Evolutionary conservation across 2,797 vertebrate species (phyloP), one percentile per base, ranked within the genome.

Genomic region (Falco biarmicus): DNA sequence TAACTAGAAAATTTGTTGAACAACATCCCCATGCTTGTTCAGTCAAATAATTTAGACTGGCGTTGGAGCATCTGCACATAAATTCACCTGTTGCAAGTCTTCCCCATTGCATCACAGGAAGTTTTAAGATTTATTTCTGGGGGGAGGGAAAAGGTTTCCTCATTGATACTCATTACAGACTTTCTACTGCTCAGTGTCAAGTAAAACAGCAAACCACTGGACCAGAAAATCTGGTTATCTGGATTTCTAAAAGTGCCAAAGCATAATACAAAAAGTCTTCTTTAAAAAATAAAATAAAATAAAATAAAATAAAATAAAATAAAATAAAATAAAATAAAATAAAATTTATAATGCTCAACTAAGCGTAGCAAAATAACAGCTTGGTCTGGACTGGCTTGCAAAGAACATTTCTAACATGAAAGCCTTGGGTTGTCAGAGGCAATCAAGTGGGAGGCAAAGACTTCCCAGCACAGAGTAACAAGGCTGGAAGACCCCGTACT

Each of bases 391-490:
- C 39, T 53, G 20, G 31, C 39, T 79, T 50, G 32, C 13, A 34
- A 65, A 59, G 51, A 70, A 10, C 13, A 43, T 9, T 47, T 65
- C 12, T 68, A 11, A 22, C 11, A 16, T 39, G 29, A 50, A 74
- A 66, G 6, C 11, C 15, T 63, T 3, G 2, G 7, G 0, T 0
- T 54, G 19, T n/a, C 2, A 2, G 31, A 68, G 29, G 11, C n/a
- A 71, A n/a, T 14, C 1, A 4, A 61, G 21, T 34, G 28, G 47
- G 20, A 29, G 2, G 2, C 11, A 65, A 61, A 15, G 21, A 4
- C 26, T 82, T 87, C 21, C n/a, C 11, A 74, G 25, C 13, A 59
- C 1, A 2, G 32, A 82, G 14, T 31, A 89, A n/a, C 5, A 59
- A 63, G 26, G 5, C 18, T 68, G 48, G n/a, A 71, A 89, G 56